phyloP scores from a whole-genome alignment of 1,140 invertebrate genomes.

The Goniozus legneri region DNA sequence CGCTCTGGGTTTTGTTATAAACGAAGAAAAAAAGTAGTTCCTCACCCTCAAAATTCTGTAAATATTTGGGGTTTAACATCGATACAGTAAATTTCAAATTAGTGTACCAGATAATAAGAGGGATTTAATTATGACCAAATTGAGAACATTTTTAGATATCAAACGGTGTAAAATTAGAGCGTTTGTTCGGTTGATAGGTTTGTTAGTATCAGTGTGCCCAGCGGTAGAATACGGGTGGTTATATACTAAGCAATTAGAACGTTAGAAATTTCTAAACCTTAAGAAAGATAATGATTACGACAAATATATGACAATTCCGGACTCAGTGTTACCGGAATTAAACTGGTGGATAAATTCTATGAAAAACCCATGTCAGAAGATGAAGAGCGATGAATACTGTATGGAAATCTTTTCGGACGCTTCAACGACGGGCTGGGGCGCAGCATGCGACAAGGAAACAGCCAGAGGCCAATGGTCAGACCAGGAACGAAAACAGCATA shows the following conservation, averaged over 20 bases:
- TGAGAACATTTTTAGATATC: not conserved
- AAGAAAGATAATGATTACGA: not conserved
- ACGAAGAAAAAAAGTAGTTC: constrained; percentile 1
- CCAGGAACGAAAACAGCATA: not conserved
- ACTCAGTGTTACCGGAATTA: not conserved
- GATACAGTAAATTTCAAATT: not conserved
- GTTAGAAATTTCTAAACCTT: not conserved
- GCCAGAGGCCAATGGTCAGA: not conserved
- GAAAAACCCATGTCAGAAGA: not conserved
- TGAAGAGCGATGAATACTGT: too few relatives aligned
- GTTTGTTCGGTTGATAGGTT: not conserved
- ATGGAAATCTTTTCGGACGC: constrained; percentile 2
- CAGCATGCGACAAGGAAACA: not conserved
- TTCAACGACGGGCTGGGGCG: not conserved
- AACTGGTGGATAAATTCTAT: not conserved
- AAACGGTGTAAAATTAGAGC: not conserved
- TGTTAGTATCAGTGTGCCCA: not conserved
- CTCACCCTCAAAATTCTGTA: not conserved
- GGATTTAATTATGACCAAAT: not conserved
- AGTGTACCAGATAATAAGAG: not conserved
- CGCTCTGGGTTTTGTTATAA: too few relatives aligned
- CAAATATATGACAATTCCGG: not conserved
- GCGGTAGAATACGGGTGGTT: not conserved
- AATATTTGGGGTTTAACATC: constrained; percentile 2
- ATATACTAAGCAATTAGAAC: not conserved